Conservation (phyloP, 2,888 invertebrate genomes). For the Hirudinaria manillensis region DNA sequence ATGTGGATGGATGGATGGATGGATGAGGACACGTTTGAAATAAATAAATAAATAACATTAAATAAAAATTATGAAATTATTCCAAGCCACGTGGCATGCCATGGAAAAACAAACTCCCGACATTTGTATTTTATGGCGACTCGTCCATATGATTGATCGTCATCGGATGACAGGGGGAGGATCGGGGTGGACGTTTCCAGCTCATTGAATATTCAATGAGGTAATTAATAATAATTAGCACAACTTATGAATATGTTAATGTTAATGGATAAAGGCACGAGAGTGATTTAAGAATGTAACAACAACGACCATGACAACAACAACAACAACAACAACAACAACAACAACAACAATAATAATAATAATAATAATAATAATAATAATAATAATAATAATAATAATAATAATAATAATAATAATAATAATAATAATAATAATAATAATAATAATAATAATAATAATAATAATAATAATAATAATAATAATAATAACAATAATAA, state of each 20-base stretch:
- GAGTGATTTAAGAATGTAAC: background rate
- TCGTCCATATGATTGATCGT: too few relatives aligned
- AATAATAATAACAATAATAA: background rate
- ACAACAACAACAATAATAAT: background rate
- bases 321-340: background rate
- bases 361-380: background rate
- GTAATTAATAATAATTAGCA: too few relatives aligned
- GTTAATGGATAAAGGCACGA: too few relatives aligned
- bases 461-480: conserved; percentile 1
- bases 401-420: conserved; percentile 2
- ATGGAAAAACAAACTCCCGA: background rate
- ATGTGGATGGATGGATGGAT: too few relatives aligned
- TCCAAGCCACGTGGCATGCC: background rate
- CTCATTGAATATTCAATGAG: too few relatives aligned
- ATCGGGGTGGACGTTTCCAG: background rate
- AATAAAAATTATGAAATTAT: background rate
- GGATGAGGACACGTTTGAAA: too few relatives aligned
- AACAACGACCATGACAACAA: background rate
- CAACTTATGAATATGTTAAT: too few relatives aligned
- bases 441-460: conserved; percentile 1
- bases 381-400: background rate
- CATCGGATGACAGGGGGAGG: background rate
- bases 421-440: background rate
- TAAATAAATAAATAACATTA: too few relatives aligned
- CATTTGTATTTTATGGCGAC: too few relatives aligned